phyloP scores from a whole-genome alignment of 2,888 invertebrate species.

The Polydrusus cervinus region DNA sequence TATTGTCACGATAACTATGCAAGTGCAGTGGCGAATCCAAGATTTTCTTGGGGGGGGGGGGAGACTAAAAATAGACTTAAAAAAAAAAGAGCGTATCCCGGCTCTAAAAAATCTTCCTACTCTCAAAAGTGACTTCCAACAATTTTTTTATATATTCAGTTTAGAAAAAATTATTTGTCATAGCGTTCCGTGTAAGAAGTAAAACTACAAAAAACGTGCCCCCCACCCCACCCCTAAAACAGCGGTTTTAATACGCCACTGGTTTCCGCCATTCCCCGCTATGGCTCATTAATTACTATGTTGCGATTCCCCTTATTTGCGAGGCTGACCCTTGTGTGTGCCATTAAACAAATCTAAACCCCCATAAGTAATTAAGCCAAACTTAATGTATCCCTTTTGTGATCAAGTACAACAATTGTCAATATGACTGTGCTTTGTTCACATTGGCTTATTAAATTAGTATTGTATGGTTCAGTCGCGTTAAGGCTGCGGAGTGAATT shows the following conservation, averaged over 20 bases:
- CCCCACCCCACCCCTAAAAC: not conserved
- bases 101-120: too few relatives aligned
- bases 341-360: constrained; percentile 15
- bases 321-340: constrained; percentile 10
- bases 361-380: constrained; percentile 17
- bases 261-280: not conserved
- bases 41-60: too few relatives aligned
- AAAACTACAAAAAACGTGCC: too few relatives aligned
- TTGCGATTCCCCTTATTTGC: constrained; percentile 10
- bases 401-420: not conserved
- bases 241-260: not conserved
- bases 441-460: not conserved
- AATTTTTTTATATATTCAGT: too few relatives aligned
- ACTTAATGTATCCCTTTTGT: constrained; percentile 5
- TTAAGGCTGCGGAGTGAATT: too few relatives aligned
- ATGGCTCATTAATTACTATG: constrained; percentile 15
- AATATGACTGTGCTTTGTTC: constrained; percentile 9
- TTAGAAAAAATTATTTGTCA: too few relatives aligned
- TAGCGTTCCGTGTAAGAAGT: too few relatives aligned
- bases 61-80: too few relatives aligned
- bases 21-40: too few relatives aligned
- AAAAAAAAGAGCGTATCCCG: too few relatives aligned
- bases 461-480: not conserved
- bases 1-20: too few relatives aligned
- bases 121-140: too few relatives aligned